Evolutionary conservation across 2,797 vertebrate species (phyloP), one percentile per base, ranked within the genome.

Genomic region (Chelon auratus): DNA sequence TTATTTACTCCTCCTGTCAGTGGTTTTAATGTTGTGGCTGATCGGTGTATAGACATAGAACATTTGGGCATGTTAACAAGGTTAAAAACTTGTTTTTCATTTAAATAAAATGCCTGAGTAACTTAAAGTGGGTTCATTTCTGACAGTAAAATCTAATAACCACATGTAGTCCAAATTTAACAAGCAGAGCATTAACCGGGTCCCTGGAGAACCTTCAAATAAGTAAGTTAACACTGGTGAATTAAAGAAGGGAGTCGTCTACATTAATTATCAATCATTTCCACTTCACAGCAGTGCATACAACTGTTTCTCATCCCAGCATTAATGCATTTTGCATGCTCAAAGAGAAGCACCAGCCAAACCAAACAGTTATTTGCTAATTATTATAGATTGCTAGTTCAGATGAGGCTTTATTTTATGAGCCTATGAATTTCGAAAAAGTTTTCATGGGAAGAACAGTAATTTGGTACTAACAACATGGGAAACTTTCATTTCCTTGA

Each of bases 331-430:
- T 48, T 10, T 48, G 45, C 43, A 45, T 45, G 43, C 14, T 15
- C 7, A 0, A 63, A 52, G 61, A 13, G 48, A 33, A 13, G 48
- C 11, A 0, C 3, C 50, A 0, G 62, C 62, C 62, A 64, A 64
- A 42, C 62, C 50, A 64, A 64, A 64, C 62, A 4, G 36, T 18
- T 42, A 42, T 64, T 64, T 53, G 62, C 22, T 53, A 64, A 64
- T 64, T 64, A 42, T 42, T 64, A 64, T 64, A 53, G 62, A 64
- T 53, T 39, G 26, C 48, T 64, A 53, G 22, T 42, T 39, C 50
- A 1, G 50, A 53, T 42, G 50, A 64, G 53, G 62, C 50, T 53
- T 64, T 30, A 10, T 36, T 15, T 18, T n/a, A 33, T 33, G 30
- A 33, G 30, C 30, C 30, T n/a, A 9, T 11, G 53, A 64, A 53